These are phyloP conservation scores for Drosophila suzukii DNA, from an alignment of 1,140 invertebrate species.

Conservation along the genomic window DNA sequence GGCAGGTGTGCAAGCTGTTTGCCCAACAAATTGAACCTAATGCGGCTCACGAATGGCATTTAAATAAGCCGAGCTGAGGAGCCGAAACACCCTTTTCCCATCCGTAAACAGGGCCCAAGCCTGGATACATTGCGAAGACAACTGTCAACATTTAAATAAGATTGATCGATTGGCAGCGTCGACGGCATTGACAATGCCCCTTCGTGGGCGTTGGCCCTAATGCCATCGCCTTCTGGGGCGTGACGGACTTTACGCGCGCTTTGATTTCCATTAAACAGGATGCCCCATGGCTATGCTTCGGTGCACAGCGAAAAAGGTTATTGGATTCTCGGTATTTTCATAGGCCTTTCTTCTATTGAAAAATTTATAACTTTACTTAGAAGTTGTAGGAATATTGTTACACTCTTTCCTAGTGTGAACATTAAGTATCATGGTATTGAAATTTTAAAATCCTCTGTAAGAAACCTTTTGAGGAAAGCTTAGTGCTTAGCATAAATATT, in stretches of 20 bases:
- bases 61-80: constrained; percentile 43
- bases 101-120: constrained; percentile 54
- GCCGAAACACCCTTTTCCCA: constrained; percentile 43
- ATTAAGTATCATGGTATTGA: too few relatives aligned
- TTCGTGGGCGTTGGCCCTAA: constrained; percentile 38
- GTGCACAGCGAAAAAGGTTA: constrained; percentile 6
- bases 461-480: too few relatives aligned
- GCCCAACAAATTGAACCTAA: constrained; percentile 77
- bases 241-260: constrained; percentile 40
- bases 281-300: constrained; percentile 10
- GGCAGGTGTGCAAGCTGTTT: constrained; percentile 64
- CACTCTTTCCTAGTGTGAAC: too few relatives aligned
- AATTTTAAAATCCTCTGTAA: too few relatives aligned
- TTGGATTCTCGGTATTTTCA: background rate
- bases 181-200: constrained; percentile 32
- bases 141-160: constrained; percentile 82
- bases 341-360: background rate
- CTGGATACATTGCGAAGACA: constrained; percentile 70
- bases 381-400: background rate
- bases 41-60: constrained; percentile 68
- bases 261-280: constrained; percentile 60
- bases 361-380: too few relatives aligned
- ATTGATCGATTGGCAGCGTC: constrained; percentile 76
- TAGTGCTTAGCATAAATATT: too few relatives aligned
- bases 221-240: constrained; percentile 23